Evolutionary conservation across 2,888 invertebrate species (phyloP).

Genomic region (Empis stercorea): DNA sequence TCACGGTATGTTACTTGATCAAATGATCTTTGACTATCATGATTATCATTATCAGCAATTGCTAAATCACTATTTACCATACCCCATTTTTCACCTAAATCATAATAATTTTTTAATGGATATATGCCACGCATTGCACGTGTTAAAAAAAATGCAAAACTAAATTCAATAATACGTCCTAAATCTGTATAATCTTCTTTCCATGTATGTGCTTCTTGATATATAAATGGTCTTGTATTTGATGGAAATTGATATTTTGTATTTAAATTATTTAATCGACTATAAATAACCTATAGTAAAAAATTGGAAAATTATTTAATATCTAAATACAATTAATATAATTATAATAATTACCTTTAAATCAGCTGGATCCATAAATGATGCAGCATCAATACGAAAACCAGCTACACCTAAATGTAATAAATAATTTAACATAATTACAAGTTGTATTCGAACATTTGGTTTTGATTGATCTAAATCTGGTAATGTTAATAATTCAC

Average conservation of each 20-base stretch:
- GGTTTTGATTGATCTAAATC: conserved; percentile 3
- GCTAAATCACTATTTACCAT: conserved; percentile 43
- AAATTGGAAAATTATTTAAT: neutral
- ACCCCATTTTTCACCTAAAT: conserved; percentile 43
- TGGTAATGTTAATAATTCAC: conserved; percentile 2
- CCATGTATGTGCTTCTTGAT: conserved; percentile 1
- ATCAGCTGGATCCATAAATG: conserved; percentile 9
- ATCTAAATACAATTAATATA: neutral
- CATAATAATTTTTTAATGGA: conserved; percentile 35
- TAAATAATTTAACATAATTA: conserved; percentile 2
- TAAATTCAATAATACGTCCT: conserved; percentile 52
- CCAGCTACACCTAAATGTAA: conserved; percentile 4
- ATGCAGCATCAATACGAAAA: conserved; percentile 6
- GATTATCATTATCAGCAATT: conserved; percentile 68
- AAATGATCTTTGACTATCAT: conserved; percentile 67
- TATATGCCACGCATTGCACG: conserved; percentile 16
- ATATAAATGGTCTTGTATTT: conserved; percentile 3
- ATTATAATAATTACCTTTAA: conserved; percentile 1
- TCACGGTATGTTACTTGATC: conserved; percentile 38
- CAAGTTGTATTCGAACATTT: conserved; percentile 2
- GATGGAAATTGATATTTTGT: neutral
- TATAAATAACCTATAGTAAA: conserved; percentile 1
- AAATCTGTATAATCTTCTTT: conserved; percentile 34
- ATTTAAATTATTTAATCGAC: neutral
- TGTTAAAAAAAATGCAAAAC: conserved; percentile 15